These are phyloP conservation scores for Notiomystis cincta DNA, from an alignment of 2,113 vertebrate genomes.

Conservation along the genomic window DNA sequence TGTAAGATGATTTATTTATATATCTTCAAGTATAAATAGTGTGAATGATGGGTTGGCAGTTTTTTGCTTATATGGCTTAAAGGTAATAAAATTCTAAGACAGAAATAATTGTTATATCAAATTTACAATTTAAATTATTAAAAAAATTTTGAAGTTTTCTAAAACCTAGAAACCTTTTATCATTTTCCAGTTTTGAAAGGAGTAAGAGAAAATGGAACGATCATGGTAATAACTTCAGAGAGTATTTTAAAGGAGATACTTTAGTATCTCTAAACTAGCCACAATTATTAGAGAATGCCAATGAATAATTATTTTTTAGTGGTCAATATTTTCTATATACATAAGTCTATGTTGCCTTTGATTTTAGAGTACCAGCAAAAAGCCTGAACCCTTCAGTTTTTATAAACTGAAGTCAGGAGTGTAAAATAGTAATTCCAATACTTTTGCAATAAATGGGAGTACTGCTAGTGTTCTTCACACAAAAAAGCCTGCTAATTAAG, in stretches of 20 bases:
- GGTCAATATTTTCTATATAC: background rate
- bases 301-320: background rate
- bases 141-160: background rate
- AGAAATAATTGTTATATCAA: background rate
- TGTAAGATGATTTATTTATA: background rate
- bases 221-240: background rate
- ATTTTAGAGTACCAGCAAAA: background rate
- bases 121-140: background rate
- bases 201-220: background rate
- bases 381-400: background rate
- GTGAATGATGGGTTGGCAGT: background rate
- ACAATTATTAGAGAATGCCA: background rate
- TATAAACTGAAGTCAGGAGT: background rate
- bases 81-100: background rate
- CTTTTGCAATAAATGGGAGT: background rate
- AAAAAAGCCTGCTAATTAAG: background rate
- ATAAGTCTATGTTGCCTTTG: background rate
- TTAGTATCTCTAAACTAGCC: background rate
- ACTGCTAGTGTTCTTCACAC: background rate
- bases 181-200: background rate
- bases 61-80: background rate
- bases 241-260: background rate
- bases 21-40: background rate
- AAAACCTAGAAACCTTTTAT: background rate
- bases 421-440: background rate